Evolutionary conservation across 2,113 vertebrate species (phyloP).

Genomic region (Piaya cayana): DNA sequence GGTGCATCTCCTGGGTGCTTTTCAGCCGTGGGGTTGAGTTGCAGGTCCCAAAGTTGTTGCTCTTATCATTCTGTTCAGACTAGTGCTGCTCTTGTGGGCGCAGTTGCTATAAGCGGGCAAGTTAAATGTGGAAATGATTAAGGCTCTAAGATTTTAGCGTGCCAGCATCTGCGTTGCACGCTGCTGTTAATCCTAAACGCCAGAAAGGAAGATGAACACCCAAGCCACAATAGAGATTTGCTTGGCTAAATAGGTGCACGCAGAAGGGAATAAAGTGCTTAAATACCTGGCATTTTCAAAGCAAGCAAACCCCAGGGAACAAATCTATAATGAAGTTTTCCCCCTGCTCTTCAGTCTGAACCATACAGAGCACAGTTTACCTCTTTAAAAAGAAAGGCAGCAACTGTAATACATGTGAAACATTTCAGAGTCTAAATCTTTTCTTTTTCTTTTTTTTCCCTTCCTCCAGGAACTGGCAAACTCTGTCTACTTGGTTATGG

Average conservation of each 20-base stretch:
- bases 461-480: slow-evolving; percentile 88
- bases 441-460: slow-evolving; percentile 28
- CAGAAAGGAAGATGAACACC: neutral
- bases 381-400: neutral
- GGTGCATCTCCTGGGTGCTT: neutral
- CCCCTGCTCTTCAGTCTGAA: neutral
- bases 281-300: neutral
- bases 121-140: slow-evolving; percentile 36
- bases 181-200: neutral
- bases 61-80: neutral
- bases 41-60: neutral
- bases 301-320: neutral
- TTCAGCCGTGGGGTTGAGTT: neutral
- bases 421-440: neutral
- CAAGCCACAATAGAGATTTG: neutral
- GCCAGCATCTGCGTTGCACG: neutral
- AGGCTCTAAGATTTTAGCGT: neutral
- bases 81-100: neutral
- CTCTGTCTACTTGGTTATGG: slow-evolving; percentile 97
- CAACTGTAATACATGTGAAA: neutral
- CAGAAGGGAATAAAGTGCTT: neutral
- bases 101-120: neutral
- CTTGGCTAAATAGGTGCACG: neutral
- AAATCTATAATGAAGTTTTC: neutral
- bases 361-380: neutral